Percentiles rank a stretch among this genome's conserved stretches.
Conservation (phyloP, 1,140 invertebrate genomes). For the Rhysida immarginata region DNA sequence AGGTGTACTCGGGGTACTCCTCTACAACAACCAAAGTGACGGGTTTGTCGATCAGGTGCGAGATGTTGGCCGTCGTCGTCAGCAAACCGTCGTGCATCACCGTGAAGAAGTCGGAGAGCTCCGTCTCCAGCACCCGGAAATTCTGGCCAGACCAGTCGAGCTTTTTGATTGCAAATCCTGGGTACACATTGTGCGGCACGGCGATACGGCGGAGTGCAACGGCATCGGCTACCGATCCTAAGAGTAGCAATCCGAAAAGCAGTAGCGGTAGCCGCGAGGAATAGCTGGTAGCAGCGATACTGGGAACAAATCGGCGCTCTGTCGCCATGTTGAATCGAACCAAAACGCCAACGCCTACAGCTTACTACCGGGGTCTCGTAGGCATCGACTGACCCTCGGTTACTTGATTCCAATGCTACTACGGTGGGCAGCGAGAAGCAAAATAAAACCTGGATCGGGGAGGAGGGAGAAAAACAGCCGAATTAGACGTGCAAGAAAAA, state of each 20-base stretch:
- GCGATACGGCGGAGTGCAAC: not conserved
- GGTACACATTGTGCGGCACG: slow-evolving; percentile 1
- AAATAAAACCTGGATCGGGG: too few species aligned
- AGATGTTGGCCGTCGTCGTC: slow-evolving; percentile 72
- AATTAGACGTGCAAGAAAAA: too few species aligned
- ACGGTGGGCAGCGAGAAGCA: too few species aligned
- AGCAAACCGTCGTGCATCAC: slow-evolving; percentile 72
- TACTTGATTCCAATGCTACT: too few species aligned
- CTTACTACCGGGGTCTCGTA: too few species aligned
- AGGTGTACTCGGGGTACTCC: slow-evolving; percentile 55
- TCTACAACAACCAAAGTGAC: slow-evolving; percentile 64
- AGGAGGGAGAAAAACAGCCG: too few species aligned
- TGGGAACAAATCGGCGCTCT: not conserved
- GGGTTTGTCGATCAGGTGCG: slow-evolving; percentile 57
- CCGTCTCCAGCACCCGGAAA: not conserved
- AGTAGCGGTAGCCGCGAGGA: not conserved
- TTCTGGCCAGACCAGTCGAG: not conserved
- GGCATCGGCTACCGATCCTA: not conserved
- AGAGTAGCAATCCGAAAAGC: not conserved
- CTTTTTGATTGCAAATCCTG: not conserved
- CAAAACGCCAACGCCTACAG: too few species aligned
- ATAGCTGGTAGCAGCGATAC: not conserved
- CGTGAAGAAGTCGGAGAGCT: slow-evolving; percentile 39
- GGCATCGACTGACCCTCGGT: too few species aligned
- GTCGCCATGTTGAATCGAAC: slow-evolving; percentile 1